Base-by-base conservation (phyloP, 2,797 vertebrate species). In the Acanthurus leucopareius region DNA sequence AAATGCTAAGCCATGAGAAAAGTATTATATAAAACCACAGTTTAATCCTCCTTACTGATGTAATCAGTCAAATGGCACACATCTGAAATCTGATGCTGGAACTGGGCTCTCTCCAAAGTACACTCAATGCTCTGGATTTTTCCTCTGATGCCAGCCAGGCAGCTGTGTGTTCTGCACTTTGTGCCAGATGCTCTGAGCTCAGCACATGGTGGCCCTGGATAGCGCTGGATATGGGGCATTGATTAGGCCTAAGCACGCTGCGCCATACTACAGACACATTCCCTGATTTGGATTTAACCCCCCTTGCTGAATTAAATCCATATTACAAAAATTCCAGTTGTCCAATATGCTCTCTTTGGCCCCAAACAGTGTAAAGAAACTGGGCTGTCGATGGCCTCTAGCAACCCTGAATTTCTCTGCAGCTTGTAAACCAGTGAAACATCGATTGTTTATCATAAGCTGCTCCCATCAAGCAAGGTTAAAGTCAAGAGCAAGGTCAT, bases 21-120 rank as follows among this genome's bases (percentile, higher is more conserved):
- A 64, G 80, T 69, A 75, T 89, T 84, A 79, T 76, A 83, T 83
- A 83, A 91, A 92, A 89, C 85, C 84, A 69, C 66, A 68, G 76
- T 80, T 84, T 90, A 93, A 92, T 92, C 92, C 90, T 82, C 74
- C 53, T 62, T 73, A 15, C 77, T 76, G 87, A 90, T 86, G 86
- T 79, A 90, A 92, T 92, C 92, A 85, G 79, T 67, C 44, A 66
- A 90, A 83, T 83, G 81, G 86, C 88, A 87, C 86, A 79, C 76
- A 80, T 91, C 73, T 78, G 74, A 89, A 85, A 89, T 89, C 84
- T 82, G 84, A 90, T 86, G 84, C 82, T 79, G 83, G 71, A 83
- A 52, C 71, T 85, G 86, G 86, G 80, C 25, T 80, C 22, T 22
- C 78, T 89, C 89, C 90, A 92, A 89, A 88, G 83, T 53, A 67